Evolutionary conservation across 2,888 invertebrate species (phyloP), one percentile per base, ranked within the genome.

Genomic region (Eupithecia exiguata): DNA sequence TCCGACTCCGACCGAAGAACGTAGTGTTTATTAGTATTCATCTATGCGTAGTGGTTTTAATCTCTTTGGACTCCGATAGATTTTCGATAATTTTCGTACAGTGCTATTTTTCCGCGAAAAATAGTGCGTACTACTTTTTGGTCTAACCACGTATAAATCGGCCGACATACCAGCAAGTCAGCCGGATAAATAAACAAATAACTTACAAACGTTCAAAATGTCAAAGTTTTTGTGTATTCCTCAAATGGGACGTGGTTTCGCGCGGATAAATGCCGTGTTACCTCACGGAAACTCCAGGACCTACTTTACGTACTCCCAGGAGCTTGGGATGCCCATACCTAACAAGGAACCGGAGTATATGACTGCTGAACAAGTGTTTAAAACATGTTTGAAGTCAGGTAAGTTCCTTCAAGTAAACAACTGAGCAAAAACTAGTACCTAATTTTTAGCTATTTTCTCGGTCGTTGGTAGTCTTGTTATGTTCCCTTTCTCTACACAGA

Each of bases 341-440:
- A 95, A 96, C 43, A 95, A 96, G 79, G 96, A 96, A 77, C 98
- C 98, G 0, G 96, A 96, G 89, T 96, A 95, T 93, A 94, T 96
- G 25, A 94, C 96, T 9, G 96, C 97, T 0, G 96, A 97, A 74
- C 96, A 98, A 84, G 98, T 97, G 2, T 97, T 98, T 69, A 95
- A 96, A 85, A 95, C 95, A 86, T 90, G 93, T 77, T 95, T 98
- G 71, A 96, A 97, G 91, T 98, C 98, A 79, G 97, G 98, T 98
- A 95, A 94, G 93, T 87, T 58, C 21, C 14, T 9, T 10, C 3
- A 53, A n/a, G 53, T 21, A 53, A 21, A 21, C 21, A 53, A 18
- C 53, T 49, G n/a, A 49, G 9, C 46, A 53, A 21, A 53, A 53
- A 21, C 53, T 21, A 21, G 21, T 9, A 10, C 49, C 16, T 46